Evolutionary conservation across 2,113 vertebrate species (phyloP).

Genomic region (Hippolais icterina): DNA sequence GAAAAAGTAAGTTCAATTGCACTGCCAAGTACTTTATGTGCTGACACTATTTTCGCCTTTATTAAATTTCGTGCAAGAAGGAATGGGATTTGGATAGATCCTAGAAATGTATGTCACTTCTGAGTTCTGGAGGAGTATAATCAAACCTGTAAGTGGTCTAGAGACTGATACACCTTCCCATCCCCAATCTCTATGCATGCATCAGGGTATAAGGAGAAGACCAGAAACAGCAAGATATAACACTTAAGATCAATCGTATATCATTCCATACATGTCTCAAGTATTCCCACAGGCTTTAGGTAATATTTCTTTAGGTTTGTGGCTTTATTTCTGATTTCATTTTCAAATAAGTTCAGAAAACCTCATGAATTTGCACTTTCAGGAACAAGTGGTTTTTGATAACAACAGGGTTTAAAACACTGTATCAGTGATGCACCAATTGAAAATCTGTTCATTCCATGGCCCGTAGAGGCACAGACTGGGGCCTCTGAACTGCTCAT

Average conservation of each 20-base stretch:
- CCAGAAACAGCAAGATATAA: not conserved
- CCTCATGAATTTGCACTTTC: not conserved
- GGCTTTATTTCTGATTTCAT: not conserved
- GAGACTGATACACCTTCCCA: not conserved
- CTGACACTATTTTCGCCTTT: not conserved
- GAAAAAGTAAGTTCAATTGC: not conserved
- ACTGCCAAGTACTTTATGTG: not conserved
- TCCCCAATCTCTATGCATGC: not conserved
- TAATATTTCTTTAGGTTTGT: not conserved
- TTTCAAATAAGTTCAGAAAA: not conserved
- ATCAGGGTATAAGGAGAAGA: not conserved
- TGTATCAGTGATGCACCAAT: not conserved
- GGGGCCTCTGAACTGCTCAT: not conserved
- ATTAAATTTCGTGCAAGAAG: not conserved
- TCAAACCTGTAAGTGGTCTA: not conserved
- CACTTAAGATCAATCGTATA: fast-evolving
- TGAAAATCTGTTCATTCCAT: not conserved
- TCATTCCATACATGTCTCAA: not conserved
- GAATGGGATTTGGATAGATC: not conserved
- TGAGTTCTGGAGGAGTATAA: not conserved
- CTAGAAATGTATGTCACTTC: not conserved
- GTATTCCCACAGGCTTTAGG: not conserved
- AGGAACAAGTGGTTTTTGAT: not conserved
- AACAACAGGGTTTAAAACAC: not conserved
- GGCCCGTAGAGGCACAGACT: not conserved